Percentiles rank a stretch among this genome's conserved stretches.
Evolutionary conservation across 2,113 vertebrate genomes (phyloP).

Genomic region (Ciconia maguari): DNA sequence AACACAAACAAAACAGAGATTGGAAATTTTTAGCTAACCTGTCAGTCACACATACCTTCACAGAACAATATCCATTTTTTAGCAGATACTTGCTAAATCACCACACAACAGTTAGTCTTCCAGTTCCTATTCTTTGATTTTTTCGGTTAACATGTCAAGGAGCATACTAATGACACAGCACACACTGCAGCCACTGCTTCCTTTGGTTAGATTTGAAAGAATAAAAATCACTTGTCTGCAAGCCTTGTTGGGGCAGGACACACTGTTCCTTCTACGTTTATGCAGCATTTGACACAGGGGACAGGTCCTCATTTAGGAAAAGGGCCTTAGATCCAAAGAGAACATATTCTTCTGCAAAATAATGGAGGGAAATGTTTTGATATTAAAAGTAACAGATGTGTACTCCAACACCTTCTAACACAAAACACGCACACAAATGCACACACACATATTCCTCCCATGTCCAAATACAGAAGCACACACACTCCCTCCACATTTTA

Average conservation of each 20-base stretch:
- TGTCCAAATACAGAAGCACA: not conserved
- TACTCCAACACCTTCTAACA: not conserved
- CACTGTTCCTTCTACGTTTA: not conserved
- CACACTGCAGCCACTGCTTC: accelerated
- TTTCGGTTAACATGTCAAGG: not conserved
- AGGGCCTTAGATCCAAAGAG: not conserved
- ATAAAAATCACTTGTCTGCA: not conserved
- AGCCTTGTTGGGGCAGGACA: not conserved
- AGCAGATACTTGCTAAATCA: not conserved
- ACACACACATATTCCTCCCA: not conserved
- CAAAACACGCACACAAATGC: not conserved
- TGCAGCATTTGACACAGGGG: not conserved
- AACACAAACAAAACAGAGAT: not conserved
- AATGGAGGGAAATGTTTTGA: not conserved
- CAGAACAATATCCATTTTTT: not conserved
- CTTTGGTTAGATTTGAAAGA: not conserved
- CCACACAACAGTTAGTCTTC: not conserved
- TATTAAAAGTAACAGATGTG: not conserved
- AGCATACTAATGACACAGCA: not conserved
- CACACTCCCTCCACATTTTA: not conserved
- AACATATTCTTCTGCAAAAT: not conserved
- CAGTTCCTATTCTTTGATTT: not conserved
- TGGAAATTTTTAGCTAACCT: not conserved
- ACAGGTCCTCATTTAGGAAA: not conserved
- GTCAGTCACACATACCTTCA: not conserved